Evolutionary conservation across 2,797 vertebrate genomes (phyloP), one percentile per base, ranked within the genome.

Genomic region (Urocyon cinereoargenteus): DNA sequence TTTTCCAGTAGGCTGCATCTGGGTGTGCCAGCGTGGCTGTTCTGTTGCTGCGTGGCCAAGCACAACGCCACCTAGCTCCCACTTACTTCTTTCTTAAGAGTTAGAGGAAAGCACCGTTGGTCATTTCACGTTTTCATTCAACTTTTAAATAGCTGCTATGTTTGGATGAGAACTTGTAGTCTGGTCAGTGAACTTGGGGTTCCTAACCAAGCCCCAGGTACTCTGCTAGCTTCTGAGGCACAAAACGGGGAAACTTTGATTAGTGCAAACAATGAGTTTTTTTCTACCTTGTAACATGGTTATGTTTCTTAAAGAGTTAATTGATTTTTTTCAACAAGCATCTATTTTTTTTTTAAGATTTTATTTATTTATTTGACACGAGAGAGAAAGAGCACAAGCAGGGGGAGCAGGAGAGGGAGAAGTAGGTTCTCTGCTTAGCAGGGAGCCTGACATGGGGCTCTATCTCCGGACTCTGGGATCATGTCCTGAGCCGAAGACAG

Each of bases 1-100:
- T 97, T 96, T 98, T 91, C 40, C 78, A 28, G 57, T 75, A 26
- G 95, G 96, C 55, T 64, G n/a, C 28, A 4, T 28, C 84, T 90
- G 61, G 31, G 78, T 26, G 6, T 45, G 91, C 93, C 61, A 73
- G 3, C 8, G 0, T 18, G 81, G 16, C 36, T 94, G 12, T 75
- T 94, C 94, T 49, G 51, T 49, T 90, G 14, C 72, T 59, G 9
- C 57, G 11, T n/a, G 55, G 28, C 57, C 64, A 92, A 92, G 75
- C 86, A 26, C 4, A 89, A 87, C 36, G 89, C 53, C 82, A 5
- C 8, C 40, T 77, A 40, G 61, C 49, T 0, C 26, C 90, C 49
- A 0, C 14, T 9, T 11, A 22, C 64, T 61, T 16, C 31, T 84
- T 87, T 51, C 21, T 49, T 97, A 70, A 53, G 59, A 93, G 14